Evolutionary conservation across 92 coral and sea anemone species (phyloP).

Genomic region (Phenganax subtilis): DNA sequence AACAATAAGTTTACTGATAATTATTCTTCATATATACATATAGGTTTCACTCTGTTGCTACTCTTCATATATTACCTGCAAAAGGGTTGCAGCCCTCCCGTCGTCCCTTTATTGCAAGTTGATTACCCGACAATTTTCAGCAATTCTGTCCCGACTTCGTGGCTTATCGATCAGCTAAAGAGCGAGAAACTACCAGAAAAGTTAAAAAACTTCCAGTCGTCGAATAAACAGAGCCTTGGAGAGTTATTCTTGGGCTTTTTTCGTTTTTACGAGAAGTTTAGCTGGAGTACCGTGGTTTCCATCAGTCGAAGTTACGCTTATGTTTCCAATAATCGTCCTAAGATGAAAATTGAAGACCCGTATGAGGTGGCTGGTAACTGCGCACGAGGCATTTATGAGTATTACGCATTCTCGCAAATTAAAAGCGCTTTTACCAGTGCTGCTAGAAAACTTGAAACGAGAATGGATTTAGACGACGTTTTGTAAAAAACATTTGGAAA

Average conservation of each 20-base stretch:
- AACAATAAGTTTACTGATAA: too few relatives aligned
- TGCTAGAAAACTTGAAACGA: conserved; percentile 5
- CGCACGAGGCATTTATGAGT: conserved; percentile 47
- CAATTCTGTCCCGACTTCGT: conserved; percentile 10
- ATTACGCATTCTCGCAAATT: conserved; percentile 45
- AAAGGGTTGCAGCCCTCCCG: conserved; percentile 58
- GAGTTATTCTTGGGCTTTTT: conserved; percentile 71
- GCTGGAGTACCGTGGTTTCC: conserved; percentile 53
- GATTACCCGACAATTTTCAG: conserved; percentile 45
- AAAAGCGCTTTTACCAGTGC: conserved; percentile 47
- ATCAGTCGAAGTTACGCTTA: conserved; percentile 15
- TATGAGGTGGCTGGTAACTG: conserved; percentile 45
- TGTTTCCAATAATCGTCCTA: conserved; percentile 31
- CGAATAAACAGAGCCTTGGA: conserved; percentile 59
- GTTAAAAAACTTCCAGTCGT: conserved; percentile 37
- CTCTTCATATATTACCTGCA: conserved; percentile 60
- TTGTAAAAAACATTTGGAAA: background rate
- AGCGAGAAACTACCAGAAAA: conserved; percentile 40
- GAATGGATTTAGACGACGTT: conserved; percentile 6
- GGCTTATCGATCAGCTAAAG: conserved; percentile 42
- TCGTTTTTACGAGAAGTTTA: conserved; percentile 56
- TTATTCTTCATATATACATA: background rate
- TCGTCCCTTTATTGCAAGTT: conserved; percentile 48
- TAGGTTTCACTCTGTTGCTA: conserved; percentile 58
- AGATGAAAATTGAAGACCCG: conserved; percentile 50